A percentile compares a stretch with the other conserved stretches of the same genome.
Evolutionary conservation across 2,888 invertebrate genomes (phyloP).

Genomic region (Sipunculus nudus): DNA sequence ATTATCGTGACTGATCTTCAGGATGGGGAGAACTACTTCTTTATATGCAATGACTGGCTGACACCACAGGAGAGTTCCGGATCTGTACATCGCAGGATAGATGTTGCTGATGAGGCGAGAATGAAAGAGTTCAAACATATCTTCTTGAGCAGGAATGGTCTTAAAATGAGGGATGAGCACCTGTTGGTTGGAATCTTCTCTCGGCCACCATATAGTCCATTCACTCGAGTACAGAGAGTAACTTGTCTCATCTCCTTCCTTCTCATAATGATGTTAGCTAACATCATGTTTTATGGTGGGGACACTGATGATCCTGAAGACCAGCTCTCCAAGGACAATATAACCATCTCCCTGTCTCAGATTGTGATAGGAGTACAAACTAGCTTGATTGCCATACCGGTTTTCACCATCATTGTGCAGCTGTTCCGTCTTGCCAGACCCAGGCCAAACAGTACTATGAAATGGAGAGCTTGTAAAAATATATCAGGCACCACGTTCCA

Average conservation of each 20-base stretch:
- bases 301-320: slow-evolving; percentile 47
- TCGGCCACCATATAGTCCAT: slow-evolving; percentile 50
- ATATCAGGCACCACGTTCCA: too few relatives aligned
- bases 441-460: too few relatives aligned
- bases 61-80: slow-evolving; percentile 41
- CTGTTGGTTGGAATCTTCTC: slow-evolving; percentile 61
- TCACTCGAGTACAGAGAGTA: slow-evolving; percentile 59
- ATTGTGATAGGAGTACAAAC: slow-evolving; percentile 50
- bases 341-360: slow-evolving; percentile 40
- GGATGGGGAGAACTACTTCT: slow-evolving; percentile 46
- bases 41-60: slow-evolving; percentile 54
- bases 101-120: slow-evolving; percentile 30
- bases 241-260: slow-evolving; percentile 57
- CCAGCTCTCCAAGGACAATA: slow-evolving; percentile 35
- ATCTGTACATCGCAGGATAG: slow-evolving; percentile 26
- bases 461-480: too few relatives aligned
- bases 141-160: slow-evolving; percentile 40
- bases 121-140: slow-evolving; percentile 35
- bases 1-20: slow-evolving; percentile 51
- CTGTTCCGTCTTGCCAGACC: slow-evolving; percentile 41
- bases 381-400: slow-evolving; percentile 49
- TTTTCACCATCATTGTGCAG: slow-evolving; percentile 47
- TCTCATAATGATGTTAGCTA: slow-evolving; percentile 54
- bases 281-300: slow-evolving; percentile 59
- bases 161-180: slow-evolving; percentile 54